Evolutionary conservation across 1,140 invertebrate genomes (phyloP).

Genomic region (Periplaneta americana): DNA sequence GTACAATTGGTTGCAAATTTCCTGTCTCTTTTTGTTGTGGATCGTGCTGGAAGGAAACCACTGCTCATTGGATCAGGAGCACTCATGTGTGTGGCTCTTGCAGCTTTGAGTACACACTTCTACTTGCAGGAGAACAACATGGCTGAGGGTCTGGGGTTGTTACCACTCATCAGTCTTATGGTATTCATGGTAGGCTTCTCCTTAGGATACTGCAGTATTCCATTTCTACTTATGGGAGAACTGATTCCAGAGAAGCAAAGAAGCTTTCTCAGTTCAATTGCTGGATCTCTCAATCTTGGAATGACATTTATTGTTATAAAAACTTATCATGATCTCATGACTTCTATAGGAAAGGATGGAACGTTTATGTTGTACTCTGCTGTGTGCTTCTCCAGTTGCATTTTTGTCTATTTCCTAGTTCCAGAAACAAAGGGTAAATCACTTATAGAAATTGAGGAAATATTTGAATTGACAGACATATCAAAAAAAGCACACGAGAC

Average conservation of each 20-base stretch:
- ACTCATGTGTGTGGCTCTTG: conserved; percentile 46
- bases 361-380: conserved; percentile 47
- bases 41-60: conserved; percentile 44
- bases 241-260: conserved; percentile 39
- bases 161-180: conserved; percentile 41
- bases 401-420: conserved; percentile 41
- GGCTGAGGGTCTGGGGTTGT: conserved; percentile 30
- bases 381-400: conserved; percentile 35
- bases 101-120: conserved; percentile 48
- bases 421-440: conserved; percentile 51
- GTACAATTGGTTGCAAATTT: conserved; percentile 50
- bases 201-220: conserved; percentile 45
- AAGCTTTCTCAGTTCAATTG: conserved; percentile 37
- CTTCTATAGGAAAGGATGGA: conserved; percentile 32
- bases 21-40: conserved; percentile 42
- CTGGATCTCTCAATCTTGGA: conserved; percentile 38
- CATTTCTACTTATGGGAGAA: conserved; percentile 46
- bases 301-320: conserved; percentile 44
- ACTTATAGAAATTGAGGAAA: conserved; percentile 44
- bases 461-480: conserved; percentile 24
- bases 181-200: conserved; percentile 44
- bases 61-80: conserved; percentile 45
- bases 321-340: conserved; percentile 35
- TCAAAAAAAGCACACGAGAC: no score
- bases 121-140: conserved; percentile 34